A percentile compares a stretch with the other conserved stretches of the same genome.
Evolutionary conservation across 2,888 invertebrate species (phyloP).

Genomic region (Philereme vetulata): DNA sequence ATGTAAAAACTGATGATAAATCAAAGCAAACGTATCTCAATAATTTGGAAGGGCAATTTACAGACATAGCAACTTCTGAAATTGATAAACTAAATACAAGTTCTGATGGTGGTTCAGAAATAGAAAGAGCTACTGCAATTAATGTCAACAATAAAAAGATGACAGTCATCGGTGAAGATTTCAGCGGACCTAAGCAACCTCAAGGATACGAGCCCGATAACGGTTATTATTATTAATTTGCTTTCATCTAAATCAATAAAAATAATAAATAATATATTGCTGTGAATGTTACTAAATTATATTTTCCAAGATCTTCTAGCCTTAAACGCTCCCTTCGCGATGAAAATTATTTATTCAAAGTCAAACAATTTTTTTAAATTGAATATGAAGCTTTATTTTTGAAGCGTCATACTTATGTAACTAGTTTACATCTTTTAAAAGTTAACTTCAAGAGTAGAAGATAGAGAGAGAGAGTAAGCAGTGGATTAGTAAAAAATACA

Average conservation of each 20-base stretch:
- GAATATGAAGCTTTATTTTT: too few relatives aligned
- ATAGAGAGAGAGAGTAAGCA: too few relatives aligned
- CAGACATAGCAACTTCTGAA: not conserved
- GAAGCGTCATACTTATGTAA: too few relatives aligned
- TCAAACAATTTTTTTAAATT: too few relatives aligned
- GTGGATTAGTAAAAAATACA: too few relatives aligned
- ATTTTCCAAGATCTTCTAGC: too few relatives aligned
- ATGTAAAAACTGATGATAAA: not conserved
- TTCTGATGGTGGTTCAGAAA: slow-evolving; percentile 2
- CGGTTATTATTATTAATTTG: slow-evolving; percentile 63
- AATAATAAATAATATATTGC: not conserved
- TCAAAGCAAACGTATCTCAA: not conserved
- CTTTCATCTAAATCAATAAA: too few relatives aligned
- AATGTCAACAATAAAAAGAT: not conserved
- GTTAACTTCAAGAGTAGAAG: too few relatives aligned
- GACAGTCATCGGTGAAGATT: slow-evolving; percentile 60
- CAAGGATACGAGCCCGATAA: slow-evolving; percentile 61
- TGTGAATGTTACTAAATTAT: too few relatives aligned
- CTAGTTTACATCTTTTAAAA: too few relatives aligned
- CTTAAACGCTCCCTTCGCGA: too few relatives aligned
- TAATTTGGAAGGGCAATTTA: not conserved
- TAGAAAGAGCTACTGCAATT: not conserved
- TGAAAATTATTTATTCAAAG: too few relatives aligned
- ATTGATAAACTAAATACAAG: not conserved
- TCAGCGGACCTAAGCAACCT: slow-evolving; percentile 64